Percentiles rank a stretch among this genome's conserved stretches.
phyloP scores from a whole-genome alignment of 2,113 vertebrate species.

The Fregata magnificens region DNA sequence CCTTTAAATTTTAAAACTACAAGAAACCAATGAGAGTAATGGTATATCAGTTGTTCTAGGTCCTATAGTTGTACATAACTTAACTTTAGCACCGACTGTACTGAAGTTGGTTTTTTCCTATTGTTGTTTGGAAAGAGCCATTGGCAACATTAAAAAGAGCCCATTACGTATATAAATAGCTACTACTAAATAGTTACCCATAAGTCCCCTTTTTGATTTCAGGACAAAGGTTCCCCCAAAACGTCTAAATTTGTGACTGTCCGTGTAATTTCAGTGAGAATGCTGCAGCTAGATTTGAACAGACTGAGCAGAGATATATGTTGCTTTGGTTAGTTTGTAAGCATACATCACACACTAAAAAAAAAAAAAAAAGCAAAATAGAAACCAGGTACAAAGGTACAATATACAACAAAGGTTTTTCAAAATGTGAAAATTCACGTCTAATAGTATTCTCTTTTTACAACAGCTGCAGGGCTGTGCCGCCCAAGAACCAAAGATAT shows the following conservation, averaged over 20 bases:
- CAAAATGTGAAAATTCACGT: not conserved
- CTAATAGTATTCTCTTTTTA: not conserved
- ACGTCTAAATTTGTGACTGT: not conserved
- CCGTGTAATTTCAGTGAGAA: not conserved
- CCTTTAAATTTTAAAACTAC: not conserved
- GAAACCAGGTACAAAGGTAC: not conserved
- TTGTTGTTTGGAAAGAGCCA: not conserved
- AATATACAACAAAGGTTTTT: not conserved
- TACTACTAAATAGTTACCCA: rapidly evolving
- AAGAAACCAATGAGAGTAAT: not conserved
- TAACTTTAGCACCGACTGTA: not conserved
- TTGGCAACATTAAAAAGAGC: not conserved
- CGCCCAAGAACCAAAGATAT: not conserved
- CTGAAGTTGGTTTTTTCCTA: not conserved
- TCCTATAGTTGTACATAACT: not conserved
- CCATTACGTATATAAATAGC: not conserved
- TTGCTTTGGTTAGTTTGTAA: not conserved
- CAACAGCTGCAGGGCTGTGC: not conserved
- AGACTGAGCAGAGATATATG: not conserved
- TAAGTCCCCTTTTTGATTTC: not conserved
- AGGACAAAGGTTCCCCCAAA: not conserved
- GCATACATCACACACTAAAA: not conserved
- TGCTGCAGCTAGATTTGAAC: not conserved
- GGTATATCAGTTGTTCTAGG: not conserved
- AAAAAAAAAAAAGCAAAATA: not conserved